These are phyloP conservation scores for Hippocampus mohnikei DNA, from an alignment of 2,113 vertebrate species.

Conservation along the genomic window DNA sequence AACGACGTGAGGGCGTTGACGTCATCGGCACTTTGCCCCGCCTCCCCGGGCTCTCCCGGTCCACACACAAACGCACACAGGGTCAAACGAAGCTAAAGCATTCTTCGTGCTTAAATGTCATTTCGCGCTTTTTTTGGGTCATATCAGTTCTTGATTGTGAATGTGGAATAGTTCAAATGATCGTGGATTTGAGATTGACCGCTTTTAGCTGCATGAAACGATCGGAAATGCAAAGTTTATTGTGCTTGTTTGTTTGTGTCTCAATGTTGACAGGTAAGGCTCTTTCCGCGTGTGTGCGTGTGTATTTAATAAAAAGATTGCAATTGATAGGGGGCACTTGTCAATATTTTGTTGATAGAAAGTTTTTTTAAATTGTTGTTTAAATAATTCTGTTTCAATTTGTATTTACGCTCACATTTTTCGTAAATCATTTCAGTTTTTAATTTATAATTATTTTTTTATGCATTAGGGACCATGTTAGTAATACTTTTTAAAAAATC, in stretches of 20 bases:
- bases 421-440: background rate
- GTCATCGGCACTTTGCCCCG: conserved; percentile 1
- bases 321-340: background rate
- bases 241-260: conserved; percentile 42
- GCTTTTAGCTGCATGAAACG: conserved; percentile 52
- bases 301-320: background rate
- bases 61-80: background rate
- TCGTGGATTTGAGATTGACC: conserved; percentile 12
- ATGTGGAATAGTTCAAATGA: conserved; percentile 18
- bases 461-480: background rate
- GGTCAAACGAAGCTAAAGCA: background rate
- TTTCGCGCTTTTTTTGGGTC: background rate
- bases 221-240: conserved; percentile 28
- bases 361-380: background rate
- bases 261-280: conserved; percentile 57
- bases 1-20: background rate
- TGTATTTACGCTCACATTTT: background rate
- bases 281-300: background rate
- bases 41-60: conserved; percentile 5
- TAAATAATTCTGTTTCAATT: too few species aligned
- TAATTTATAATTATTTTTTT: background rate
- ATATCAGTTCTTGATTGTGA: background rate
- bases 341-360: background rate
- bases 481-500: background rate
- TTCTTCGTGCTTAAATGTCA: too few species aligned